These are phyloP conservation scores for Hylyphantes graminicola DNA, from an alignment of 1,140 invertebrate genomes.

Conservation along the genomic window DNA sequence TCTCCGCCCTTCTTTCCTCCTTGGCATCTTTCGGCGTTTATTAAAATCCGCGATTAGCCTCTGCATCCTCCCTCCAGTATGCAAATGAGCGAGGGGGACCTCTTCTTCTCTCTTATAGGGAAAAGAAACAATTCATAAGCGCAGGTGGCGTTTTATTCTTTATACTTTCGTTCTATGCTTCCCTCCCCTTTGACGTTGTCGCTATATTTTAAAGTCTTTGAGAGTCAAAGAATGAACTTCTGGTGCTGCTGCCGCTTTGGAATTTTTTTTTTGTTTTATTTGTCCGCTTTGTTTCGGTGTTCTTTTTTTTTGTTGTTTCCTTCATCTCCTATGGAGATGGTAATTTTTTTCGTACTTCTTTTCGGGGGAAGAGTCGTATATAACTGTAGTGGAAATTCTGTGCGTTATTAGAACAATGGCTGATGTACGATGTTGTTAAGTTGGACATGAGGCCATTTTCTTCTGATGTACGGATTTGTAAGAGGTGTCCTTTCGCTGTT, in stretches of 20 bases:
- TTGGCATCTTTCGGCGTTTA: slow-evolving; percentile 51
- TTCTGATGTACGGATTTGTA: too few relatives aligned
- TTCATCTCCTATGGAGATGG: neutral
- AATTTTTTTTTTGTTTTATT: neutral
- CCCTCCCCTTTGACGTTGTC: slow-evolving; percentile 39
- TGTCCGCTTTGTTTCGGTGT: neutral
- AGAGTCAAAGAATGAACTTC: slow-evolving; percentile 44
- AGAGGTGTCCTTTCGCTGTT: too few relatives aligned
- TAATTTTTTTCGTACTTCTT: too few relatives aligned
- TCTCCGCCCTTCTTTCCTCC: neutral
- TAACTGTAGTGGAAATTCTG: slow-evolving; percentile 15
- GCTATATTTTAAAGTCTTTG: slow-evolving; percentile 59
- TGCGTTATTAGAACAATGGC: too few relatives aligned
- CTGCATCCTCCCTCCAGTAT: slow-evolving; percentile 12
- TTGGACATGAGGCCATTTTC: too few relatives aligned
- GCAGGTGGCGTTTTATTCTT: slow-evolving; percentile 53
- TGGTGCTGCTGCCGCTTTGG: neutral
- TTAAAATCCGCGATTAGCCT: slow-evolving; percentile 55
- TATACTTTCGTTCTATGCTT: neutral
- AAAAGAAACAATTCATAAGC: slow-evolving; percentile 59
- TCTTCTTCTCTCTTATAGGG: slow-evolving; percentile 23
- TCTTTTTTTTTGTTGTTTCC: neutral
- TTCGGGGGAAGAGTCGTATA: neutral
- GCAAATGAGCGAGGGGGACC: slow-evolving; percentile 37
- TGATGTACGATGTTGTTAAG: too few relatives aligned